Evolutionary conservation across 1,140 invertebrate species (phyloP).

Genomic region (Calephelis nemesis): DNA sequence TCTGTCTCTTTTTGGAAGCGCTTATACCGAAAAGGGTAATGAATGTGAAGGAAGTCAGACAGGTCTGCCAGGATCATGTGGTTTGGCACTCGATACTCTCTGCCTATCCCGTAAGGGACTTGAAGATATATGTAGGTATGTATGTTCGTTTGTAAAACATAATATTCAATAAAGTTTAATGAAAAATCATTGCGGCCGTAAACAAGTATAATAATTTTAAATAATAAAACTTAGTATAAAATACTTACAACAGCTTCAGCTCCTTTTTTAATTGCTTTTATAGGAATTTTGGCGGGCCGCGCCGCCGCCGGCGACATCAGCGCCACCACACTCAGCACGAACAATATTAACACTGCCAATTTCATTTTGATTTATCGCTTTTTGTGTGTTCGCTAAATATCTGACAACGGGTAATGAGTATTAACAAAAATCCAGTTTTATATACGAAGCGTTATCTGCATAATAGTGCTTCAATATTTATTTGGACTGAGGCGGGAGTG

Average conservation of each 20-base stretch:
- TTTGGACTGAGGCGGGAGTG: slow-evolving; percentile 20
- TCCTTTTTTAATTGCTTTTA: slow-evolving; percentile 39
- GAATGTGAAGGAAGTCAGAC: no score
- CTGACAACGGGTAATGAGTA: background rate
- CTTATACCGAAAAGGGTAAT: no score
- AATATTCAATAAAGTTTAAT: no score
- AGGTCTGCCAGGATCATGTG: no score
- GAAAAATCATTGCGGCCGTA: no score
- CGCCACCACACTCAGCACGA: slow-evolving; percentile 30
- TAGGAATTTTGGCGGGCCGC: slow-evolving; percentile 34
- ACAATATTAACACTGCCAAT: slow-evolving; percentile 26
- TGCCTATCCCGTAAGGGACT: no score
- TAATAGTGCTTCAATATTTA: background rate
- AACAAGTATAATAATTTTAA: no score
- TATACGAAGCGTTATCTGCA: background rate
- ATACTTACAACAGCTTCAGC: slow-evolving; percentile 40
- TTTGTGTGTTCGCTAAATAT: background rate
- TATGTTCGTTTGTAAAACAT: no score
- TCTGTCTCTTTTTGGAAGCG: no score
- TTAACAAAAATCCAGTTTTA: background rate
- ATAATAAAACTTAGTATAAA: background rate
- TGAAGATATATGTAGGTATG: no score
- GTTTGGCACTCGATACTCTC: no score
- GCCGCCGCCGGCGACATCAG: slow-evolving; percentile 26
- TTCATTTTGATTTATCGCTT: slow-evolving; percentile 32